Conservation (phyloP, 2,113 vertebrate species). For the Thalassarche chlororhynchos region DNA sequence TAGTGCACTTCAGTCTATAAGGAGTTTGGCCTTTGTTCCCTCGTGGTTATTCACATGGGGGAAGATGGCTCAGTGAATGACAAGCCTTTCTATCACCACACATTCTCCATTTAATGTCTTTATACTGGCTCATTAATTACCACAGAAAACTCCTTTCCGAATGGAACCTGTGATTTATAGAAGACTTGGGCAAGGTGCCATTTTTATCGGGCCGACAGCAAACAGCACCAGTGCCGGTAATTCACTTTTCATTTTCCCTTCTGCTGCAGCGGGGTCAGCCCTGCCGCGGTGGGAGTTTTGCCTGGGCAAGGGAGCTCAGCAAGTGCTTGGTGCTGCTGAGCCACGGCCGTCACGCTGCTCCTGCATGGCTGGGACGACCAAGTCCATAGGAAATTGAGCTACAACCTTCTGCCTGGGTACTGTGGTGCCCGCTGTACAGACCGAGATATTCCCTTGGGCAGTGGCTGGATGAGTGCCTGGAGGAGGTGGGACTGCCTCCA, state of each 20-base stretch:
- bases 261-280: not conserved
- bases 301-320: not conserved
- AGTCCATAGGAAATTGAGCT: not conserved
- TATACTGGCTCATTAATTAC: slow-evolving; percentile 74
- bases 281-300: not conserved
- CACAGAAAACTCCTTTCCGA: slow-evolving; percentile 57
- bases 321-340: not conserved
- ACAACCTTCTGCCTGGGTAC: not conserved
- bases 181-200: slow-evolving; percentile 51
- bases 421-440: not conserved
- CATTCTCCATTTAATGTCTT: slow-evolving; percentile 65
- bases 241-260: not conserved
- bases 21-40: slow-evolving; percentile 68
- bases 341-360: rapidly evolving
- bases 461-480: not conserved
- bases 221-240: not conserved
- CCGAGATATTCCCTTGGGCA: not conserved
- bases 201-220: not conserved
- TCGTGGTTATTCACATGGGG: slow-evolving; percentile 37
- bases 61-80: slow-evolving; percentile 67
- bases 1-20: slow-evolving; percentile 56
- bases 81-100: slow-evolving; percentile 59
- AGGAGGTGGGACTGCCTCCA: not conserved
- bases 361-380: rapidly evolving
- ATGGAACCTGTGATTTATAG: slow-evolving; percentile 66